Evolutionary conservation across 37 sponge, comb jelly and placozoan genomes (phyloP), one percentile per base, ranked within the genome.

Genomic region (Amphimedon queenslandica): DNA sequence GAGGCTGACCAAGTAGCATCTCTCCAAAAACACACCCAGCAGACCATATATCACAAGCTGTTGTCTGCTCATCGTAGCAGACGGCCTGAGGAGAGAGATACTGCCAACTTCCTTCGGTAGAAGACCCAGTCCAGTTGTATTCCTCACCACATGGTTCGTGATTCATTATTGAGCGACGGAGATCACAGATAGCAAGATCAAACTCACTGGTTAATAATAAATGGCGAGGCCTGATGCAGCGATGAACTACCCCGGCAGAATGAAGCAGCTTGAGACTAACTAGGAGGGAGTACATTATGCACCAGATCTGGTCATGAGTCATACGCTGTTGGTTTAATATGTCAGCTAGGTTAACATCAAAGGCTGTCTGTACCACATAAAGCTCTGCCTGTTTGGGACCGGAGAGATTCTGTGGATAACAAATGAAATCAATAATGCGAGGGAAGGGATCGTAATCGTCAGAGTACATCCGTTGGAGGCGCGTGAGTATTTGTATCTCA

Each of bases 41-140:
- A 18, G 53, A 47, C 53, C 53, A 47, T 18, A 47, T 47, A 47
- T 47, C 53, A 47, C 53, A 47, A 47, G 53, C 53, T 47, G 53
- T 47, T 18, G 13, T 13, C 53, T 47, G 53, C 13, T 47, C 53
- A 47, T 8, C 53, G 13, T 47, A 47, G 13, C 53, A 47, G 13
- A 47, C 13, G 13, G 53, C 53, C 53, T 47, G 13, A 13, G 53
- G 53, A 13, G 53, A 47, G 13, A 47, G 53, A 47, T 47, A 47
- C 13, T 13, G 53, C 53, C 53, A 47, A 13, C 53, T 47, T 18
- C 53, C 53, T 47, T 47, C 53, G 13, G 53, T 47, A 18, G 53
- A 8, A 8, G 53, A 18, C 8, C 53, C 53, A 47, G 53, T 47
- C 53, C 53, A 47, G 13, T 47, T 47, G 13, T 47, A 47, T 13